Evolutionary conservation across 2,888 invertebrate genomes (phyloP).

Genomic region (Diploptera punctata): DNA sequence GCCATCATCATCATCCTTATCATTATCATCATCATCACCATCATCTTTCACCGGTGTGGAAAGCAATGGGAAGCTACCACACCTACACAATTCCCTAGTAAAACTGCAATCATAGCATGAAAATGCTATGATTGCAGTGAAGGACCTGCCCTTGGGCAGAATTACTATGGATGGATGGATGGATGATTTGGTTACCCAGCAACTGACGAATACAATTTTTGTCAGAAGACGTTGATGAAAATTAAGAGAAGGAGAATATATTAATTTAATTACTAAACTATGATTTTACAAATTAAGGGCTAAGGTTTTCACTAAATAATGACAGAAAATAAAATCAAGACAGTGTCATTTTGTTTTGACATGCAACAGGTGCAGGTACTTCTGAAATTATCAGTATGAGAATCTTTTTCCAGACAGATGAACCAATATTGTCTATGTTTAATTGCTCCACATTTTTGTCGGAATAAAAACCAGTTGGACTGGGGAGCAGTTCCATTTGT

Average conservation of each 20-base stretch:
- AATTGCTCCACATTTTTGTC: background rate
- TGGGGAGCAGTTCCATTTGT: background rate
- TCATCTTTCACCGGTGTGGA: no score
- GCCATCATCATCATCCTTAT: no score
- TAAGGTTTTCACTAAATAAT: slow-evolving; percentile 2
- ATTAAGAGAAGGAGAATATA: background rate
- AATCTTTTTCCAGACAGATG: slow-evolving; percentile 4
- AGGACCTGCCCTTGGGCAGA: no score
- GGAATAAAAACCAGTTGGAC: slow-evolving; percentile 6
- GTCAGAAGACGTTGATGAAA: background rate
- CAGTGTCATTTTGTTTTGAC: slow-evolving; percentile 3
- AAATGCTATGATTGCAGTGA: no score
- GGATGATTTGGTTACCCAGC: background rate
- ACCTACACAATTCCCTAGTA: no score
- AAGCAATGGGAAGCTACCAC: no score
- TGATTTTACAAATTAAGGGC: background rate
- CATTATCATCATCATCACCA: no score
- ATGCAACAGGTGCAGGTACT: slow-evolving; percentile 8
- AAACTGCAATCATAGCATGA: no score
- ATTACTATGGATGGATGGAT: no score
- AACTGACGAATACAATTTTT: background rate
- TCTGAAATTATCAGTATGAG: background rate
- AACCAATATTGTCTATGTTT: slow-evolving; percentile 4
- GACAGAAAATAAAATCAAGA: background rate
- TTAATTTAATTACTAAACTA: background rate